These are phyloP conservation scores for Nestor notabilis DNA, from an alignment of 2,113 vertebrate species.

Conservation along the genomic window DNA sequence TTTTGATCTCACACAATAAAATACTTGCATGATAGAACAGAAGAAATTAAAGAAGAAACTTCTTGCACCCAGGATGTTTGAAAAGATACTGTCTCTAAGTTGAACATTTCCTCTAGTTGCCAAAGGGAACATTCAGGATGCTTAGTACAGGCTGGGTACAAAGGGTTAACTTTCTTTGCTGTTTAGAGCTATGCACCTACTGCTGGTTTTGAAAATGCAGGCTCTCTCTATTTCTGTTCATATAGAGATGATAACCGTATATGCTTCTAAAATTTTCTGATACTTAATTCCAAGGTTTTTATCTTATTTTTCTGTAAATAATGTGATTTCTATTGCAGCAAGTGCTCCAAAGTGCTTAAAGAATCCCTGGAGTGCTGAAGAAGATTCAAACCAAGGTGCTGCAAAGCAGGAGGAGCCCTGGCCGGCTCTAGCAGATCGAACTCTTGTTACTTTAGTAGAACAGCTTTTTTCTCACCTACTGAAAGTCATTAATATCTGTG, in stretches of 20 bases:
- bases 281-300: background rate
- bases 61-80: background rate
- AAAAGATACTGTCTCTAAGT: background rate
- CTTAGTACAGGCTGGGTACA: background rate
- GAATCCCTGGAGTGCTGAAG: constrained; percentile 88
- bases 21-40: background rate
- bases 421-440: constrained; percentile 88
- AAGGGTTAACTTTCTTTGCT: background rate
- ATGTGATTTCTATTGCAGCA: constrained; percentile 71
- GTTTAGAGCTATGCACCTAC: background rate
- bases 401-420: constrained; percentile 90
- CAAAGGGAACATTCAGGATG: background rate
- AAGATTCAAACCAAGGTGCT: constrained; percentile 77
- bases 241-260: background rate
- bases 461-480: constrained; percentile 94
- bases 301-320: background rate
- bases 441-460: constrained; percentile 88
- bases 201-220: background rate
- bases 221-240: background rate
- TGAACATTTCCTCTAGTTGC: background rate
- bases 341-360: constrained; percentile 90
- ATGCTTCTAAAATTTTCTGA: background rate
- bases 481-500: constrained; percentile 94
- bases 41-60: background rate
- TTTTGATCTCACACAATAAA: background rate